Percentiles rank a stretch among this genome's conserved stretches.
phyloP scores from a whole-genome alignment of 2,113 vertebrate genomes.

The Scopus umbretta region DNA sequence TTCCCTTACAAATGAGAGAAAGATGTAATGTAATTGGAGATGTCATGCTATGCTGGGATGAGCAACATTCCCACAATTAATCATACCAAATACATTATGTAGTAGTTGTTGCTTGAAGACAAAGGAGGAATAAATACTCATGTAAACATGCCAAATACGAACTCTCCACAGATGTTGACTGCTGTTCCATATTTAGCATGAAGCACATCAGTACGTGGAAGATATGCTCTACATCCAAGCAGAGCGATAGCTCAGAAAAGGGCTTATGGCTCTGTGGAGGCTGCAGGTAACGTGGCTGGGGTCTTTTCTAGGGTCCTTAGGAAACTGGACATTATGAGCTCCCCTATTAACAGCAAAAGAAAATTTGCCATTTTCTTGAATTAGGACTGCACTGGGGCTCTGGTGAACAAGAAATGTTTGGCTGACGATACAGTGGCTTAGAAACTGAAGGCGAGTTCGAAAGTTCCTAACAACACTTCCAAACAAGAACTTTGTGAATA shows the following conservation, averaged over 20 bases:
- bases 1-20: constrained; percentile 46
- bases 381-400: not conserved
- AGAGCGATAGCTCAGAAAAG: not conserved
- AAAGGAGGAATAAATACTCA: constrained; percentile 26
- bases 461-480: constrained; percentile 41
- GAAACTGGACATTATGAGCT: not conserved
- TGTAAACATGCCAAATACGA: constrained; percentile 18
- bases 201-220: not conserved
- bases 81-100: constrained; percentile 34
- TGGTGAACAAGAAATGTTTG: not conserved
- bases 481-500: constrained; percentile 41
- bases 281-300: not conserved
- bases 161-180: constrained; percentile 12
- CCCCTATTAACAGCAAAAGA: not conserved
- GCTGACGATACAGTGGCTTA: not conserved
- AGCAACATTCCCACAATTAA: constrained; percentile 55
- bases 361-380: not conserved
- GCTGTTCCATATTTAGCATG: constrained; percentile 1
- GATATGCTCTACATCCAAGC: not conserved
- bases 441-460: not conserved
- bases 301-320: not conserved
- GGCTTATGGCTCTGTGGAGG: not conserved
- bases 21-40: constrained; percentile 37
- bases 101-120: constrained; percentile 50
- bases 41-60: constrained; percentile 28